A percentile compares a stretch with the other conserved stretches of the same genome.
Conservation (phyloP, 1,140 invertebrate genomes). For the Drosophila oshimai region DNA sequence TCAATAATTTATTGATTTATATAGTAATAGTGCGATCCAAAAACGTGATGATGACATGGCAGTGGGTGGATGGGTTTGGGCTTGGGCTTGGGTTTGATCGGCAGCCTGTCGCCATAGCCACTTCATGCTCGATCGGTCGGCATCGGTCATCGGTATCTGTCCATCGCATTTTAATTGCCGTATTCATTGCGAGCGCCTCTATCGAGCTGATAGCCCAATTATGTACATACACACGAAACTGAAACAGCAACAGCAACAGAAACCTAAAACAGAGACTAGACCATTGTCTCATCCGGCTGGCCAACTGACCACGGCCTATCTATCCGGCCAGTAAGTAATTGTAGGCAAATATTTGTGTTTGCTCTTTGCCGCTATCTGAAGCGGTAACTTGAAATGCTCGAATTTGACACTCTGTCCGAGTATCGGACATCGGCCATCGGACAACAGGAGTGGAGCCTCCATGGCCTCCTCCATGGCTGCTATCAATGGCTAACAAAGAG, state of each 20-base stretch:
- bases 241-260: background rate
- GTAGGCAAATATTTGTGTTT: conserved; percentile 78
- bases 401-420: conserved; percentile 70
- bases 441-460: conserved; percentile 37
- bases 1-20: background rate
- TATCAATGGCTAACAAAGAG: conserved; percentile 57
- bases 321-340: conserved; percentile 64
- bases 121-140: conserved; percentile 40
- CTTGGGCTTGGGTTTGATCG: conserved; percentile 25
- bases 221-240: conserved; percentile 53
- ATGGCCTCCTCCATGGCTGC: conserved; percentile 39
- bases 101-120: conserved; percentile 54
- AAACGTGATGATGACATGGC: background rate
- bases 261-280: background rate
- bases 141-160: no score
- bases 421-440: conserved; percentile 34
- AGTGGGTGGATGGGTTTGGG: background rate
- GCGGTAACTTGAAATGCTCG: conserved; percentile 75
- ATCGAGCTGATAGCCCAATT: conserved; percentile 56
- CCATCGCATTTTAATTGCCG: conserved; percentile 56
- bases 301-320: conserved; percentile 38
- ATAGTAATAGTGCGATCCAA: background rate
- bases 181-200: conserved; percentile 26
- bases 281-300: conserved; percentile 45
- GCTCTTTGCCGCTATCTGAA: conserved; percentile 63